Evolutionary conservation across 2,113 vertebrate genomes (phyloP), one percentile per base, ranked within the genome.

Genomic region (Poecile atricapillus): DNA sequence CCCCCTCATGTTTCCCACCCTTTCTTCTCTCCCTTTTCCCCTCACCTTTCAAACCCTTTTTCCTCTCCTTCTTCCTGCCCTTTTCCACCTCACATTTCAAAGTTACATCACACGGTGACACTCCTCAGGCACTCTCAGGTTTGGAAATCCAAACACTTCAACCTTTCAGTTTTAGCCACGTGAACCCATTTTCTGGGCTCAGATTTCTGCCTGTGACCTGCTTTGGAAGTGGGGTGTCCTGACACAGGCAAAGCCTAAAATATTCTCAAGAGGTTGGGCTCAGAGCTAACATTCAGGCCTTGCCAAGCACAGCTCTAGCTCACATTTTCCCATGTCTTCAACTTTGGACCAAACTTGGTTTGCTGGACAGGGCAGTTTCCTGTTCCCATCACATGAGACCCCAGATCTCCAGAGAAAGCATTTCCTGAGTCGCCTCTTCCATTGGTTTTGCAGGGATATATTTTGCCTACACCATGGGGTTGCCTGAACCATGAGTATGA

Each of bases 71-170:
- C 21, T 46, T 37, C 50, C 50, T 37, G 50, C 22, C 13, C 23
- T 33, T 25, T 33, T 55, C 21, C 41, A 46, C 27, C 16, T 31
- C 27, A 21, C 52, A 20, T 25, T 46, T 35, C 63, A 39, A 43
- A 65, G 68, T 47, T 53, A 65, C 19, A 13, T 17, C 18, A 56
- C 19, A 25, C 3, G 1, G 2, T 0, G 2, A 56, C 1, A 0
- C 28, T 46, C 27, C 41, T 23, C n/a, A 33, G 58, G 18, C 63
- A 62, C 23, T n/a, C 22, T 23, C 39, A 39, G 39, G 50, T 87
- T 52, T 67, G 18, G 37, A 31, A 12, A 63, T 27, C 18, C 1
- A 0, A 35, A 63, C 37, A 33, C 44, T 12, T 4, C 14, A 39
- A 59, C 17, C 3, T 43, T 83, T 55, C n/a, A 25, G 5, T 75